These are phyloP conservation scores for Andricus grossulariae DNA, from an alignment of 1,140 invertebrate genomes.

Conservation along the genomic window DNA sequence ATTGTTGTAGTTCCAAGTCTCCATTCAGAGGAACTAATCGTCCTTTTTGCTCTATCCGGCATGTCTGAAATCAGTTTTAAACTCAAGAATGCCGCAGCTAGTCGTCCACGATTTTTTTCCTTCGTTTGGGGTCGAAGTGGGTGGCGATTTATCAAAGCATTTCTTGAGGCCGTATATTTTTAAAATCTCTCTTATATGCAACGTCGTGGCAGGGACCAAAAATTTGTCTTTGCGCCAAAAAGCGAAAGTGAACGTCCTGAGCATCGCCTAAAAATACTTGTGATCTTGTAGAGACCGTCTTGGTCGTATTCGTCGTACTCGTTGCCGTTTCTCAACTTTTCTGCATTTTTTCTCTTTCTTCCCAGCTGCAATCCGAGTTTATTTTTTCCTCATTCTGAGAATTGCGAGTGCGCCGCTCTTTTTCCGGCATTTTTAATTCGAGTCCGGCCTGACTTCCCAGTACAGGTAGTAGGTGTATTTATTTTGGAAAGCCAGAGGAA, in stretches of 20 bases:
- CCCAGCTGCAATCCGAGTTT: not conserved
- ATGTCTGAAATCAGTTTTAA: too few species aligned
- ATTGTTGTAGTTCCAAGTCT: too few species aligned
- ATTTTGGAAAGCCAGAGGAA: not conserved
- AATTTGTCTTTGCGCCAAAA: slow-evolving; percentile 65
- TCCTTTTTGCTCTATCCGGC: too few species aligned
- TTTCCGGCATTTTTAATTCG: slow-evolving; percentile 24
- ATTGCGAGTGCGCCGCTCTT: not conserved
- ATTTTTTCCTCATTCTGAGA: slow-evolving; percentile 9
- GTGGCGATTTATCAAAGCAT: slow-evolving; percentile 53
- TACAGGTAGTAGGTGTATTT: slow-evolving; percentile 23
- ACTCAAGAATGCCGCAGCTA: too few species aligned
- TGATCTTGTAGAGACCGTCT: slow-evolving; percentile 1
- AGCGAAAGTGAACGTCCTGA: slow-evolving; percentile 62
- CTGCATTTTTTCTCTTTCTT: slow-evolving; percentile 13
- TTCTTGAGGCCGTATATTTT: slow-evolving; percentile 47
- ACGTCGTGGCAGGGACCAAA: slow-evolving; percentile 42
- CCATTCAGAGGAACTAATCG: too few species aligned
- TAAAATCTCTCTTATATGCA: slow-evolving; percentile 47
- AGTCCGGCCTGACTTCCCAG: slow-evolving; percentile 12
- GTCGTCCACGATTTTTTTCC: too few species aligned
- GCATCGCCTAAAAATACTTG: slow-evolving; percentile 61
- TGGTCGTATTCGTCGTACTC: slow-evolving; percentile 17
- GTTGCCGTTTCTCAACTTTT: slow-evolving; percentile 17
- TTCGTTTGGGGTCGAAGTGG: not conserved